Evolutionary conservation across 2,888 invertebrate genomes (phyloP).

Genomic region (Stratiomys singularior): DNA sequence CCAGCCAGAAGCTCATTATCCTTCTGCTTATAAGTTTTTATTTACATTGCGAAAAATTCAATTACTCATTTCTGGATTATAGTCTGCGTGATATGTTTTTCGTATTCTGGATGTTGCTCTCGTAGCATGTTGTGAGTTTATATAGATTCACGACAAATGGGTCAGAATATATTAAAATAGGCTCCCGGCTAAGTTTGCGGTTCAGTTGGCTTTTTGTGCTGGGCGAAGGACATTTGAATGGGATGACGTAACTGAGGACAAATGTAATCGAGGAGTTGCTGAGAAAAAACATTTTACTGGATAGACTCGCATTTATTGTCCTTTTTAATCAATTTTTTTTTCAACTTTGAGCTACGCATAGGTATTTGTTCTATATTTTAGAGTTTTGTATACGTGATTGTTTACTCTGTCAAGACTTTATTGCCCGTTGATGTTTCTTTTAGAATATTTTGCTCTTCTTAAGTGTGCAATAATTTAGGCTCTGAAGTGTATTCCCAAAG

Average conservation of each 20-base stretch:
- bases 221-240: neutral
- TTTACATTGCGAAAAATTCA: constrained; percentile 41
- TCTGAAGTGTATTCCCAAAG: too few relatives aligned
- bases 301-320: too few relatives aligned
- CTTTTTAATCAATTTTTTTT: too few relatives aligned
- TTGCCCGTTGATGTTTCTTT: too few relatives aligned
- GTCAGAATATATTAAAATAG: neutral
- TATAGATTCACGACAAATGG: neutral
- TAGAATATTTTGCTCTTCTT: too few relatives aligned
- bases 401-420: too few relatives aligned
- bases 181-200: neutral
- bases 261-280: constrained; percentile 26
- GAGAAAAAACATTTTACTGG: constrained; percentile 7
- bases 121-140: neutral
- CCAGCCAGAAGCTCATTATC: constrained; percentile 1
- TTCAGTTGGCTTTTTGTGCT: neutral
- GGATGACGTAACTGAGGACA: constrained; percentile 1
- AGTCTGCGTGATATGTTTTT: neutral
- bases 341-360: too few relatives aligned
- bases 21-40: constrained; percentile 30
- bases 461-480: too few relatives aligned
- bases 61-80: constrained; percentile 28
- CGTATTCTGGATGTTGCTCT: constrained; percentile 12
- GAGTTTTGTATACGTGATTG: too few relatives aligned
- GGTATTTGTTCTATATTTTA: too few relatives aligned